Evolutionary conservation across 2,113 vertebrate genomes (phyloP).

Genomic region (Rhodinocichla rosea): DNA sequence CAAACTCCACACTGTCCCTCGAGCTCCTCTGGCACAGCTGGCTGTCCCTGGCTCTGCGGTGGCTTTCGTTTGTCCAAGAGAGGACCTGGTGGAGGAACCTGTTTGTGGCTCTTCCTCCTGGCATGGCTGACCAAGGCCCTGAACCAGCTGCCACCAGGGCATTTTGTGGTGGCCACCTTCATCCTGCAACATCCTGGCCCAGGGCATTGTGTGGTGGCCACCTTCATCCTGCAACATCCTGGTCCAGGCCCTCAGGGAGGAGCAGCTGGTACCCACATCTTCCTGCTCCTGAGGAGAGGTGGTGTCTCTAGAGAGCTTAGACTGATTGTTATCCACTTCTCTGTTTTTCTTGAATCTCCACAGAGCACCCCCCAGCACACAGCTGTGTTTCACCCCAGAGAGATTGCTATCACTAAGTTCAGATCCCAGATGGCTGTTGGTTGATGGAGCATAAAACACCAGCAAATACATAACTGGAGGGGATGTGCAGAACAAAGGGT

Average conservation of each 20-base stretch:
- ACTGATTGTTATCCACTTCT: neutral
- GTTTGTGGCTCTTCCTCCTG: neutral
- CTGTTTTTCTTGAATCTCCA: neutral
- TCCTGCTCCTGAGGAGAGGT: neutral
- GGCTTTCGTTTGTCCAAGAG: neutral
- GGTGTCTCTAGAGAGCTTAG: neutral
- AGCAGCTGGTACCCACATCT: neutral
- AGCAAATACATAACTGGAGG: neutral
- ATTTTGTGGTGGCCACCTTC: rapidly evolving
- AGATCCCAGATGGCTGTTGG: neutral
- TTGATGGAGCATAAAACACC: neutral
- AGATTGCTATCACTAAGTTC: neutral
- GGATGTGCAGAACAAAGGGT: neutral
- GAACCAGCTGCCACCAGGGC: neutral
- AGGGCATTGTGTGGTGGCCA: rapidly evolving
- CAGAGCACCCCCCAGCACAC: neutral
- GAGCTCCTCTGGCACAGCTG: neutral
- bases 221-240: neutral
- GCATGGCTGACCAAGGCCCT: neutral
- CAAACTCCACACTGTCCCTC: neutral
- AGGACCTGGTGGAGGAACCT: neutral
- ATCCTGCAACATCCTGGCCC: neutral
- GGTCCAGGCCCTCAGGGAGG: neutral
- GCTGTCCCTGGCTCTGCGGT: neutral
- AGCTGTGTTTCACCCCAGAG: neutral